Percentiles rank a stretch among this genome's conserved stretches.
These are phyloP conservation scores for Tinamus guttatus DNA, from an alignment of 2,113 vertebrate genomes.

Conservation along the genomic window DNA sequence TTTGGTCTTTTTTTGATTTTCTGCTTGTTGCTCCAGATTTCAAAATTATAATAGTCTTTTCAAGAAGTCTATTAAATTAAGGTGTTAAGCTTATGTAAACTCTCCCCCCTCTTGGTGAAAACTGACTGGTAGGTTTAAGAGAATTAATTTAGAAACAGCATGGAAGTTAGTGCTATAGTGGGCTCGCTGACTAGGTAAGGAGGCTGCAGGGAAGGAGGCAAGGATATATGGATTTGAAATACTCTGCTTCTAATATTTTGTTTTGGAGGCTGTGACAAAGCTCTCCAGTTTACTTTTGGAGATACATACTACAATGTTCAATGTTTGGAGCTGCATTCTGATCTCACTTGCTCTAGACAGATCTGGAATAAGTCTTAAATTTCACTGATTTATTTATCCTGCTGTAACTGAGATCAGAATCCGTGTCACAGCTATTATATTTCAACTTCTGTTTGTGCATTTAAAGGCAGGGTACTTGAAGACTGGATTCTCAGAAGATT, in stretches of 20 bases:
- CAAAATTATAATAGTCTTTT: neutral
- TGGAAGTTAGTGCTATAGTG: neutral
- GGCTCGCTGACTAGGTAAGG: neutral
- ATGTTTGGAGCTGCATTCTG: neutral
- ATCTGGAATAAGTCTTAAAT: neutral
- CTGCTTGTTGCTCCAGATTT: neutral
- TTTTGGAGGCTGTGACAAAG: neutral
- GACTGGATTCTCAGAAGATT: neutral
- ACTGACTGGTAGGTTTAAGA: neutral
- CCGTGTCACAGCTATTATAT: accelerated
- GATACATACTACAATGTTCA: neutral
- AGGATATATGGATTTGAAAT: neutral
- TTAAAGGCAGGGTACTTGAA: neutral
- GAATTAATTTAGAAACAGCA: neutral
- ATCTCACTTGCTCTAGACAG: neutral
- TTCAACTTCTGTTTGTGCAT: neutral
- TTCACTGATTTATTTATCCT: neutral
- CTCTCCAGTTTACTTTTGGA: neutral
- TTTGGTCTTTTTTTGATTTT: neutral
- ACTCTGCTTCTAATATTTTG: neutral
- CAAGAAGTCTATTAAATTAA: neutral
- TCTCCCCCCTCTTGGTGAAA: neutral
- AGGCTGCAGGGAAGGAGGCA: neutral
- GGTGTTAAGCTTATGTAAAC: neutral
- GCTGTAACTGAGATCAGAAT: neutral